A percentile compares a stretch with the other conserved stretches of the same genome.
phyloP scores from a whole-genome alignment of 2,888 invertebrate species.

The Tetrapedia diversipes region DNA sequence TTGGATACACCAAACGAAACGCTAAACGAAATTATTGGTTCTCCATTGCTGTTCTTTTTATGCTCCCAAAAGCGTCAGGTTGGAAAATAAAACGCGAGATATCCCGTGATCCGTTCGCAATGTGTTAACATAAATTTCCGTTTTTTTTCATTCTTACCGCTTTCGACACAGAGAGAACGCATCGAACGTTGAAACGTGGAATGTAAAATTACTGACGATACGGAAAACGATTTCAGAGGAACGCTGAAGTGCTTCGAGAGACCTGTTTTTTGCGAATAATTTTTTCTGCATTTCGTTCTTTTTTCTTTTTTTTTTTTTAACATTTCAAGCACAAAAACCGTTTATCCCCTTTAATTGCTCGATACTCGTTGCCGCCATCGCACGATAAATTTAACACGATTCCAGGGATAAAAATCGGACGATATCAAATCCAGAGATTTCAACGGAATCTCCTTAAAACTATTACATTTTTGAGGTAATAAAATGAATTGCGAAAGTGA shows the following conservation, averaged over 20 bases:
- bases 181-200: background rate
- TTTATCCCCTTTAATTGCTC: slow-evolving; percentile 10
- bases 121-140: background rate
- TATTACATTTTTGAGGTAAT: slow-evolving; percentile 10
- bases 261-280: background rate
- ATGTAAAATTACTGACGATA: background rate
- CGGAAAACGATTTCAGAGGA: background rate
- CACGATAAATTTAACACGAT: slow-evolving; percentile 7
- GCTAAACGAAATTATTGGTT: too few species aligned
- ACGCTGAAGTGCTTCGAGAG: background rate
- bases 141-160: background rate
- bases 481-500: slow-evolving; percentile 24
- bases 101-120: background rate
- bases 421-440: background rate
- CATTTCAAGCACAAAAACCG: background rate
- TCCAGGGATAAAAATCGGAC: slow-evolving; percentile 1
- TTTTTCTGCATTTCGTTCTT: slow-evolving; percentile 1
- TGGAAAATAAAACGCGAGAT: background rate
- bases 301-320: background rate
- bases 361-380: background rate
- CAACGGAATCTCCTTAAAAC: slow-evolving; percentile 7
- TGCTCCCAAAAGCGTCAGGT: too few species aligned
- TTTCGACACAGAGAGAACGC: background rate
- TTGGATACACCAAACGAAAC: too few species aligned
- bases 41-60: too few species aligned